These are phyloP conservation scores for Scolopax rusticola DNA, from an alignment of 2,797 vertebrate species.

Conservation along the genomic window DNA sequence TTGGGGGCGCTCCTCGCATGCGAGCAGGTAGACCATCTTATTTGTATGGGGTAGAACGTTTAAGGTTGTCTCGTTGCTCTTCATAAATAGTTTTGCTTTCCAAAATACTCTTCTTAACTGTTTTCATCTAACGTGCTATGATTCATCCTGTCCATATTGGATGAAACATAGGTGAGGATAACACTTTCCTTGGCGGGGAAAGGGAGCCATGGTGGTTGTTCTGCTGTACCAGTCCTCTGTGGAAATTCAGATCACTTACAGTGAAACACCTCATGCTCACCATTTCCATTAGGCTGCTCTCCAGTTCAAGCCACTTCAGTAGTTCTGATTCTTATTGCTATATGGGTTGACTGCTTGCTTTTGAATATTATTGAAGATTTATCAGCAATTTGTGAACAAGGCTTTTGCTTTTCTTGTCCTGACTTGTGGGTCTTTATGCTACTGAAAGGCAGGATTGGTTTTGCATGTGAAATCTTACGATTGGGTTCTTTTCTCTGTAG, in stretches of 20 bases:
- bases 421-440: not conserved
- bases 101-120: not conserved
- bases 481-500: not conserved
- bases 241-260: not conserved
- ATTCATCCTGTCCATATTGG: not conserved
- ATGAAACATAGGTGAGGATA: not conserved
- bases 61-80: not conserved
- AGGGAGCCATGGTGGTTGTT: accelerated
- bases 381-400: not conserved
- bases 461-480: not conserved
- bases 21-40: conserved; percentile 84
- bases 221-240: not conserved
- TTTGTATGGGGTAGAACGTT: accelerated
- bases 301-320: not conserved
- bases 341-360: not conserved
- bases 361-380: not conserved
- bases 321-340: not conserved
- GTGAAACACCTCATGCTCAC: not conserved
- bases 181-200: not conserved
- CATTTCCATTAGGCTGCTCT: not conserved
- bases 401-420: not conserved
- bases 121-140: not conserved
- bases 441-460: not conserved
- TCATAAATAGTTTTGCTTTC: not conserved
- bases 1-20: conserved; percentile 86